These are phyloP conservation scores for Neopelma chrysocephalum DNA, from an alignment of 2,797 vertebrate genomes.

Conservation along the genomic window DNA sequence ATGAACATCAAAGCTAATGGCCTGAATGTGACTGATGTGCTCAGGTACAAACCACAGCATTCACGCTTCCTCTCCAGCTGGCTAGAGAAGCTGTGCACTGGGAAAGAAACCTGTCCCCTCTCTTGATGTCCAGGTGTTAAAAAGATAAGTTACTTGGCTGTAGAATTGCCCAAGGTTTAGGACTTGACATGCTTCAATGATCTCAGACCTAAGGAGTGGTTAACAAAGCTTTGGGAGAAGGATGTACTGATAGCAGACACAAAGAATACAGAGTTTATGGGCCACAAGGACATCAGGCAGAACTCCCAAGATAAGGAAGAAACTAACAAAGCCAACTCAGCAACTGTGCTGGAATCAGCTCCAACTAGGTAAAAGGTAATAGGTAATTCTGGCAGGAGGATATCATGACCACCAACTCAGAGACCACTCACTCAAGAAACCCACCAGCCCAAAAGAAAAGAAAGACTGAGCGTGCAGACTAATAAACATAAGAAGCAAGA, in stretches of 20 bases:
- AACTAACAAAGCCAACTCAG: background rate
- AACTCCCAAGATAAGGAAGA: background rate
- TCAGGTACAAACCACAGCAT: background rate
- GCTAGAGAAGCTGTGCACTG: background rate
- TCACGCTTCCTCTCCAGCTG: background rate
- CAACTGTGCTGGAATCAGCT: background rate
- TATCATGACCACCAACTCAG: background rate
- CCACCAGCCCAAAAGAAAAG: background rate
- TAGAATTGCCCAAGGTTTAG: background rate
- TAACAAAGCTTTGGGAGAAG: background rate
- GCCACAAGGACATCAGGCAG: background rate
- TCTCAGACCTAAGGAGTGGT: background rate
- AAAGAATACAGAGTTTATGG: background rate
- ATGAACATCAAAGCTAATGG: background rate
- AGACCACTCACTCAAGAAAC: background rate
- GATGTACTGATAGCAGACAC: background rate
- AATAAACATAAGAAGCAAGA: background rate
- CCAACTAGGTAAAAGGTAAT: background rate
- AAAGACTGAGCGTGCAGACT: rapidly evolving
- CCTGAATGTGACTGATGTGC: background rate
- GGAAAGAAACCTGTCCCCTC: too few relatives aligned
- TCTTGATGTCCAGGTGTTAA: background rate
- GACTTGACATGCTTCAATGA: background rate
- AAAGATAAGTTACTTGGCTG: background rate
- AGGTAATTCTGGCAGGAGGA: background rate